phyloP scores from a whole-genome alignment of 1,140 invertebrate species.

The Rhopalosiphum padi region DNA sequence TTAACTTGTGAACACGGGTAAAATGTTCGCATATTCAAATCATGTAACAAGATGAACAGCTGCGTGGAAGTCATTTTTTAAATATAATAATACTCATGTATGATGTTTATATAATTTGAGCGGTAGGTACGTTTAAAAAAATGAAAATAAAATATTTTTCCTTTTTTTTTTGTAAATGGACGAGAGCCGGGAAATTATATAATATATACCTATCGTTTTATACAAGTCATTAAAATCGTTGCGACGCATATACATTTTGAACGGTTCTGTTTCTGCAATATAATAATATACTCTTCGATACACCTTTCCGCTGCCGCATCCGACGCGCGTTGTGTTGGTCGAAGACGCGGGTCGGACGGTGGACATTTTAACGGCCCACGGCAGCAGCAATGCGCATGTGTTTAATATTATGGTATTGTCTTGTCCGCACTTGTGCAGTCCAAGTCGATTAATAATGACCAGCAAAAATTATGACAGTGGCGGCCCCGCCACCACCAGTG shows the following conservation, averaged over 20 bases:
- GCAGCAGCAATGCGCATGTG: neutral
- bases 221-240: neutral
- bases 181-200: neutral
- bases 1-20: no score
- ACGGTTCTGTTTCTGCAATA: no score
- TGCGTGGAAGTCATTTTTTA: neutral
- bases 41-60: neutral
- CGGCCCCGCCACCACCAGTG: neutral
- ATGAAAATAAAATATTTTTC: neutral
- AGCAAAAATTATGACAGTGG: neutral
- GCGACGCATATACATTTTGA: no score
- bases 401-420: neutral
- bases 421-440: neutral
- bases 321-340: no score
- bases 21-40: no score
- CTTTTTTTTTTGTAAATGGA: neutral
- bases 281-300: no score
- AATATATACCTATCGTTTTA: no score
- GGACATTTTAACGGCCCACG: no score
- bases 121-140: neutral
- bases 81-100: no score
- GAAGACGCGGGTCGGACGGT: no score
- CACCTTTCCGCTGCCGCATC: no score
- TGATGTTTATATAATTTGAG: neutral
- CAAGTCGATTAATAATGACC: slow-evolving; percentile 9